Evolutionary conservation across 2,888 invertebrate genomes (phyloP), one percentile per base, ranked within the genome.

Genomic region (Pteria penguin): DNA sequence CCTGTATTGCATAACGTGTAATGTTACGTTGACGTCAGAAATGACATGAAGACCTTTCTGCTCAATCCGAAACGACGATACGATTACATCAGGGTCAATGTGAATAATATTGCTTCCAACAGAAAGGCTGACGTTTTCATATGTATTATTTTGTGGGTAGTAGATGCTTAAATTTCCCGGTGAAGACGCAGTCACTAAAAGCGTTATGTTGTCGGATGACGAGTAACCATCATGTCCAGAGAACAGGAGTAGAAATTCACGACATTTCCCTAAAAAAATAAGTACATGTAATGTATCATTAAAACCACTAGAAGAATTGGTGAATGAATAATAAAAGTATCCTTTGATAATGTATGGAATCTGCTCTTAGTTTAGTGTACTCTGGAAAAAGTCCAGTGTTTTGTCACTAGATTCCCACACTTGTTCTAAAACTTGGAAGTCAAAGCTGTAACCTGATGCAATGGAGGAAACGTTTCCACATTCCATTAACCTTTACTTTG

Each of bases 171-270:
- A 27, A 18, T 54, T 36, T 27, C 66, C 66, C 29, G 52, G 29
- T 27, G 26, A n/a, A 2, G 5, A 11, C 5, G 66, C 52, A n/a
- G 66, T 66, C 22, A 66, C 26, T 2, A 66, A 31, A 24, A 66
- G 52, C 14, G 66, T 31, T n/a, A 66, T 52, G 54, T 66, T 66
- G 29, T 66, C 66, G 18, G 66, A 52, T 14, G 52, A 52, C 14
- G 52, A 29, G 52, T 31, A 29, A 54, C 54, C 54, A 27, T 66
- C 66, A 27, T 66, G 66, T 54, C 31, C 54, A 18, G 66, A 45
- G 54, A 66, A 66, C 5, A 52, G 29, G 22, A 66, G n/a, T 27
- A 66, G 52, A 22, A 66, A 66, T 22, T 66, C 52, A 1, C 31
- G 26, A 54, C 66, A 52, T 27, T 27, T 27, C 27, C 26, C 65